These are phyloP conservation scores for Zygaena filipendulae DNA, from an alignment of 2,888 invertebrate species.

Conservation along the genomic window DNA sequence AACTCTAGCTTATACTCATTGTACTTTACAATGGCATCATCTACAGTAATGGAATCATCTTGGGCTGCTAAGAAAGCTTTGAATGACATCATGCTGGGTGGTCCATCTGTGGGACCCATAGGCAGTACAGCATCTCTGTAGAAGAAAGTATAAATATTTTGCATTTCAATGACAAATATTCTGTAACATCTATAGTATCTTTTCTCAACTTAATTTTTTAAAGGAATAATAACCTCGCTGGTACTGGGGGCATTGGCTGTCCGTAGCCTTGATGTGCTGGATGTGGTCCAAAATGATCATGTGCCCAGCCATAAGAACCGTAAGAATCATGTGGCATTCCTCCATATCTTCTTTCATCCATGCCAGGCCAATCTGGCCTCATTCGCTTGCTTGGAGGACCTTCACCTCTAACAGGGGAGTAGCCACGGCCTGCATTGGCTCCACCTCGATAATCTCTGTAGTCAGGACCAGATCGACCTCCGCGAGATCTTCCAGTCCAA, in stretches of 20 bases:
- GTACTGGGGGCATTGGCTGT: conserved; percentile 64
- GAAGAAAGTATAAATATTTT: conserved; percentile 8
- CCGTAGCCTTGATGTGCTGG: conserved; percentile 72
- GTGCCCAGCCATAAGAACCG: conserved; percentile 66
- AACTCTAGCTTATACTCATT: conserved; percentile 99
- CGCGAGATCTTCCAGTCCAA: conserved; percentile 42
- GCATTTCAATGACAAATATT: neutral
- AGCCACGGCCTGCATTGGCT: conserved; percentile 74
- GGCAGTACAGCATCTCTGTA: conserved; percentile 64
- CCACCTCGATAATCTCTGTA: conserved; percentile 81
- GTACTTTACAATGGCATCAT: conserved; percentile 95
- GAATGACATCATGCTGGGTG: conserved; percentile 96
- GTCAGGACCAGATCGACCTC: conserved; percentile 80
- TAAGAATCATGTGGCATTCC: conserved; percentile 62
- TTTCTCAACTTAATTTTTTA: too few relatives aligned
- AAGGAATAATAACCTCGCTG: conserved; percentile 59
- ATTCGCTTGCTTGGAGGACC: conserved; percentile 83
- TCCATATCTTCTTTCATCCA: conserved; percentile 60
- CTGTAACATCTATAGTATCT: too few relatives aligned
- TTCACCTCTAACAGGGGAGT: conserved; percentile 81
- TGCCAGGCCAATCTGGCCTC: conserved; percentile 75
- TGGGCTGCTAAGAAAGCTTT: conserved; percentile 96
- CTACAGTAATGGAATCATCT: conserved; percentile 97
- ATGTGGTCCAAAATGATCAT: conserved; percentile 66
- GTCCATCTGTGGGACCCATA: conserved; percentile 72